Evolutionary conservation across 2,888 invertebrate genomes (phyloP).

Genomic region (Phorcus lineatus): DNA sequence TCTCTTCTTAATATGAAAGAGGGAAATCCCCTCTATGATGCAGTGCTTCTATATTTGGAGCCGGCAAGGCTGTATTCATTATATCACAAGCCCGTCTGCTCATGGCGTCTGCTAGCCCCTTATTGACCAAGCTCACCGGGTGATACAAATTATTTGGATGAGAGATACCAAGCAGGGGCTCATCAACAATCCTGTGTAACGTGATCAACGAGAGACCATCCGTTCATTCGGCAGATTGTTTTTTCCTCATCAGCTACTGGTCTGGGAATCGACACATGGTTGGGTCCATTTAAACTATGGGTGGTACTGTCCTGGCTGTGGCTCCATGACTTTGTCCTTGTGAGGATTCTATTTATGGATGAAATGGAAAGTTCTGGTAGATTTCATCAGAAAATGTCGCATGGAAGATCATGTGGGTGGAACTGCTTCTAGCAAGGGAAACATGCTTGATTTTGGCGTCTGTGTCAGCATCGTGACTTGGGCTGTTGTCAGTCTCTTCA

Average conservation of each 20-base stretch:
- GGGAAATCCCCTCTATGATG: neutral
- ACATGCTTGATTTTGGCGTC: neutral
- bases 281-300: too few species aligned
- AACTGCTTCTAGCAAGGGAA: neutral
- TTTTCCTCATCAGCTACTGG: too few species aligned
- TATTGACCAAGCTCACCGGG: neutral
- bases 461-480: neutral
- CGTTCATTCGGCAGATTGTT: too few species aligned
- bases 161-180: neutral
- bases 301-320: too few species aligned
- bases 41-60: neutral
- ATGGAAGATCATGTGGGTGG: neutral
- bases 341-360: neutral
- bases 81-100: neutral
- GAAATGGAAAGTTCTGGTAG: slow-evolving; percentile 1
- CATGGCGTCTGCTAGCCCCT: neutral
- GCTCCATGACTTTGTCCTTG: too few species aligned
- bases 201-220: too few species aligned
- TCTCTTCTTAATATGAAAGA: neutral
- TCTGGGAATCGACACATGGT: too few species aligned
- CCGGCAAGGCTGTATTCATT: neutral
- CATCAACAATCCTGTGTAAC: too few species aligned
- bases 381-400: neutral
- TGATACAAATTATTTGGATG: neutral
- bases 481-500: neutral